Evolutionary conservation across 2,797 vertebrate genomes (phyloP), one percentile per base, ranked within the genome.

Genomic region (Serranus cabrilla): DNA sequence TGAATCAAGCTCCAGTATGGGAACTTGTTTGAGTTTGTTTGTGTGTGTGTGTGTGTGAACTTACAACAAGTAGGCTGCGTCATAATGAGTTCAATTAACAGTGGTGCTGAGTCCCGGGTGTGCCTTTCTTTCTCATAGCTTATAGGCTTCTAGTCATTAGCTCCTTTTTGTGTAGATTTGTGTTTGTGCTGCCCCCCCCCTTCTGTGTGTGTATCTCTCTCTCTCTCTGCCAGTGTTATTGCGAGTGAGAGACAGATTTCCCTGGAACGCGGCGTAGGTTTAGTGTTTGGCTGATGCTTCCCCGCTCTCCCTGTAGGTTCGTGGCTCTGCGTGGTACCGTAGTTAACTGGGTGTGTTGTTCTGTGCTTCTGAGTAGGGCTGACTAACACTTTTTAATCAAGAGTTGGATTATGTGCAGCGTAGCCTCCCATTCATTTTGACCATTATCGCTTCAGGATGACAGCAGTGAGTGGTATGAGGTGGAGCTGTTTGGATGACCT

Each of bases 401-500:
- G 87, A 76, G 76, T 64, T 91, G 80, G 81, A 83, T 47, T 66
- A 39, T 90, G 80, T 81, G 81, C 82, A 87, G 91, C 56, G 63
- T 89, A 91, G 92, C 69, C 81, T 91, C 68, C 70, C 81, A 91
- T 92, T 94, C 85, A 94, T 92, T 94, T 82, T 92, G 81, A 86
- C 74, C 80, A 88, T 94, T 93, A 93, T 94, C 91, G 69, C 92
- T 93, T 91, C 91, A 94, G 93, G 93, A 89, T 92, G 90, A 91
- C 93, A 91, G 68, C 93, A 91, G 89, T 93, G 93, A 94, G 85
- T 94, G 93, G 93, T 93, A 86, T 94, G 93, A 94, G 88, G 92
- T 94, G 93, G 93, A 94, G 92, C 93, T 94, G 91, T 93, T 94
- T 93, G 93, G 93, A 93, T 93, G 92, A 93, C 93, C 92, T 90